Evolutionary conservation across 2,888 invertebrate species (phyloP).

Genomic region (Drosophila macrospina): DNA sequence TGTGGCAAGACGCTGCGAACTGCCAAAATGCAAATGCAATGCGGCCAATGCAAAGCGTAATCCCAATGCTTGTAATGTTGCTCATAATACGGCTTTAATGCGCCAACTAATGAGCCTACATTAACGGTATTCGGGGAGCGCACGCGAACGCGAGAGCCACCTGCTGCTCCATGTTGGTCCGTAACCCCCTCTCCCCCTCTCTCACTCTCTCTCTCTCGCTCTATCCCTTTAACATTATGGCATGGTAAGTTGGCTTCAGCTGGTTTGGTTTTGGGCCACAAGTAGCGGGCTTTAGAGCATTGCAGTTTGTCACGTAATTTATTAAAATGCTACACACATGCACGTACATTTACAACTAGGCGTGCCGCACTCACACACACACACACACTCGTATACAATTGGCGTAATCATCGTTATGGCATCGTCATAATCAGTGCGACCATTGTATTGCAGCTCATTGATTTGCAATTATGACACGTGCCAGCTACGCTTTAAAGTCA

Average conservation of each 20-base stretch:
- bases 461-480: conserved; percentile 81
- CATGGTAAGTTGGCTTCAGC: not conserved
- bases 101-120: conserved; percentile 79
- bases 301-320: conserved; percentile 81
- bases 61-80: conserved; percentile 29
- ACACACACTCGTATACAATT: conserved; percentile 60
- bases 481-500: conserved; percentile 48
- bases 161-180: too few relatives aligned
- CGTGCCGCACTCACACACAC: conserved; percentile 25
- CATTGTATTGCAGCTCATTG: conserved; percentile 77
- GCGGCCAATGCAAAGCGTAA: conserved; percentile 32
- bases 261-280: conserved; percentile 21
- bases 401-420: conserved; percentile 77
- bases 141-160: conserved; percentile 52
- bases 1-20: conserved; percentile 61
- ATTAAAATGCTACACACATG: conserved; percentile 75
- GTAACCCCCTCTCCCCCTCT: too few relatives aligned
- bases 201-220: not conserved
- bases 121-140: conserved; percentile 70
- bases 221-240: too few relatives aligned
- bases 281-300: conserved; percentile 50
- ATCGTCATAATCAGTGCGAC: conserved; percentile 74
- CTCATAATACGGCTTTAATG: conserved; percentile 76
- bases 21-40: conserved; percentile 50
- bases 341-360: conserved; percentile 33